These are phyloP conservation scores for Theristus sp. DNA, from an alignment of 2,888 invertebrate genomes.

Conservation along the genomic window DNA sequence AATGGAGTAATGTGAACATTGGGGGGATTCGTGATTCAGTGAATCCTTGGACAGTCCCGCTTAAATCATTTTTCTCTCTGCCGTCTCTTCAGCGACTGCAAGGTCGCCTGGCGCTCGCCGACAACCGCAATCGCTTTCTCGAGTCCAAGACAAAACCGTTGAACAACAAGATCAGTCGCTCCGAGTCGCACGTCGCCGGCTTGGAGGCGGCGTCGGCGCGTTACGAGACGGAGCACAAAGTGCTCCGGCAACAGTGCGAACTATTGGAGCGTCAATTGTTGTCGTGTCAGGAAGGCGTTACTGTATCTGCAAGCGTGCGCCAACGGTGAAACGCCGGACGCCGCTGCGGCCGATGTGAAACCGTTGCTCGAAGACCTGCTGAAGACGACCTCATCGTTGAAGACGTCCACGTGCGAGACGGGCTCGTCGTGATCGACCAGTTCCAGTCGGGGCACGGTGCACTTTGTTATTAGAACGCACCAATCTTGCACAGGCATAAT, in stretches of 20 bases:
- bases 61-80: background rate
- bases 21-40: background rate
- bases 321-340: background rate
- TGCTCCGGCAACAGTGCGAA: constrained; percentile 7
- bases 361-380: background rate
- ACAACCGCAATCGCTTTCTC: constrained; percentile 8
- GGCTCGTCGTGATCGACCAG: background rate
- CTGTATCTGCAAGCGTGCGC: background rate
- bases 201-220: constrained; percentile 4
- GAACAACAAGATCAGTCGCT: constrained; percentile 6
- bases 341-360: background rate
- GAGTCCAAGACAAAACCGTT: constrained; percentile 3
- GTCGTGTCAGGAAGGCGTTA: background rate
- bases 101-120: constrained; percentile 3
- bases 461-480: no score
- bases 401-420: background rate
- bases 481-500: no score
- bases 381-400: background rate
- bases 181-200: constrained; percentile 5
- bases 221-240: constrained; percentile 6
- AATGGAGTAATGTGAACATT: background rate
- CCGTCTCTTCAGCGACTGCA: background rate
- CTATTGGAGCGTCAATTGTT: background rate
- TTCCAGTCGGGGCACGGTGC: no score
- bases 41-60: no score